phyloP scores from a whole-genome alignment of 2,888 invertebrate species.

The Drosophila borealis region DNA sequence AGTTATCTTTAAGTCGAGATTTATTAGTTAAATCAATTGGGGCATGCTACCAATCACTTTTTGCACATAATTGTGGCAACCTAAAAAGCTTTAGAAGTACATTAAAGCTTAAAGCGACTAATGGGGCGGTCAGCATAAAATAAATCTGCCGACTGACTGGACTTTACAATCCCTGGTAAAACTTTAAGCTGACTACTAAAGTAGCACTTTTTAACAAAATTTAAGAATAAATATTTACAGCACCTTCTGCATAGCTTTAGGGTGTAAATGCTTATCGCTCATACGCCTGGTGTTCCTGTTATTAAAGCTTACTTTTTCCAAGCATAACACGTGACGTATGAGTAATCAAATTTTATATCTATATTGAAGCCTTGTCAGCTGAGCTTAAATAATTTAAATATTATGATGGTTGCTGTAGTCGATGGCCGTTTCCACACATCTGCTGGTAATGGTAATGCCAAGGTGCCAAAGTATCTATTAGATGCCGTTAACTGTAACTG shows the following conservation, averaged over 20 bases:
- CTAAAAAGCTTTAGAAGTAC: background rate
- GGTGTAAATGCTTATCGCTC: conserved; percentile 6
- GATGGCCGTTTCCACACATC: conserved; percentile 17
- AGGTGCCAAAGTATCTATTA: conserved; percentile 81
- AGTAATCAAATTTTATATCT: background rate
- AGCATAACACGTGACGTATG: background rate
- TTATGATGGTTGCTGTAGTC: conserved; percentile 11
- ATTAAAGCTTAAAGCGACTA: background rate
- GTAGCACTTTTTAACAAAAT: background rate
- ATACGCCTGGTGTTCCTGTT: conserved; percentile 4
- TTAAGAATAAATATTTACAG: background rate
- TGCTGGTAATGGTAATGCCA: conserved; percentile 60
- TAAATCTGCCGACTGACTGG: background rate
- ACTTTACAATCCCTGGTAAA: background rate
- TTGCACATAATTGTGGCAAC: background rate
- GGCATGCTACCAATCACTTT: background rate
- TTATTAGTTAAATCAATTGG: conserved; percentile 1
- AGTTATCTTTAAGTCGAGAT: background rate
- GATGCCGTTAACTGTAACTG: conserved; percentile 78
- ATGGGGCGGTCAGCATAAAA: background rate
- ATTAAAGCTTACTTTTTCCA: too few species aligned
- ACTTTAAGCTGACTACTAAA: background rate
- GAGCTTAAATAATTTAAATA: conserved; percentile 1
- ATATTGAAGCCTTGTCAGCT: background rate
- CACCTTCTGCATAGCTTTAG: background rate